Conservation (phyloP, 2,797 vertebrate genomes). For the Prunella strophiata region DNA sequence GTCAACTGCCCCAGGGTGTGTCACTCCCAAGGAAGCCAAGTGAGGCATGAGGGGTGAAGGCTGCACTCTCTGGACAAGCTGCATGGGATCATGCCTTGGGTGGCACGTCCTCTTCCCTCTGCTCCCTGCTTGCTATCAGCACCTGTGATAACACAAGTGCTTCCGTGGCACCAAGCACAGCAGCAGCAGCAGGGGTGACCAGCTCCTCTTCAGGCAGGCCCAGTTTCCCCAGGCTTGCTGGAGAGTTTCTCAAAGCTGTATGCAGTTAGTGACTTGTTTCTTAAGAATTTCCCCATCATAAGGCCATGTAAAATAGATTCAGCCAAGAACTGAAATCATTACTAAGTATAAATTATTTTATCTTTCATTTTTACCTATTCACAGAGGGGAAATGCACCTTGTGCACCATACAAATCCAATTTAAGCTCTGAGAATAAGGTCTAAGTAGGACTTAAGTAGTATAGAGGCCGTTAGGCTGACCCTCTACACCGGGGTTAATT, state of each 20-base stretch:
- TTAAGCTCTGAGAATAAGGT: conserved; percentile 51
- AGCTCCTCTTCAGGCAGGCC: not conserved
- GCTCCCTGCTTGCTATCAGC: not conserved
- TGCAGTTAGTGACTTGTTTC: not conserved
- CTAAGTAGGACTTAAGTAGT: conserved; percentile 51
- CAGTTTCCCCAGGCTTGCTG: not conserved
- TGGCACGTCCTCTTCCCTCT: not conserved
- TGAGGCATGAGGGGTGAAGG: not conserved
- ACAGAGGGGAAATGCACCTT: not conserved
- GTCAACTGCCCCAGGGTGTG: not conserved
- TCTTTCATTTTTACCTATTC: conserved; percentile 20
- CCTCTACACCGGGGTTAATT: conserved; percentile 61
- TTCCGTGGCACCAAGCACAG: not conserved
- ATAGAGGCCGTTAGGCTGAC: conserved; percentile 31
- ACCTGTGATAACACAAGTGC: not conserved
- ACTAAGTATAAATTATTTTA: not conserved
- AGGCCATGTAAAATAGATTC: not conserved
- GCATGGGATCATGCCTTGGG: not conserved
- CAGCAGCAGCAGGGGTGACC: not conserved
- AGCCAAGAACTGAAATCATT: not conserved
- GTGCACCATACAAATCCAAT: conserved; percentile 32
- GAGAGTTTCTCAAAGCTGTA: not conserved
- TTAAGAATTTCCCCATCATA: not conserved
- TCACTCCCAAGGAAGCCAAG: not conserved
- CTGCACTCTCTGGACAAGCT: not conserved